Conservation (phyloP, 2,113 vertebrate genomes). For the Geococcyx californianus region DNA sequence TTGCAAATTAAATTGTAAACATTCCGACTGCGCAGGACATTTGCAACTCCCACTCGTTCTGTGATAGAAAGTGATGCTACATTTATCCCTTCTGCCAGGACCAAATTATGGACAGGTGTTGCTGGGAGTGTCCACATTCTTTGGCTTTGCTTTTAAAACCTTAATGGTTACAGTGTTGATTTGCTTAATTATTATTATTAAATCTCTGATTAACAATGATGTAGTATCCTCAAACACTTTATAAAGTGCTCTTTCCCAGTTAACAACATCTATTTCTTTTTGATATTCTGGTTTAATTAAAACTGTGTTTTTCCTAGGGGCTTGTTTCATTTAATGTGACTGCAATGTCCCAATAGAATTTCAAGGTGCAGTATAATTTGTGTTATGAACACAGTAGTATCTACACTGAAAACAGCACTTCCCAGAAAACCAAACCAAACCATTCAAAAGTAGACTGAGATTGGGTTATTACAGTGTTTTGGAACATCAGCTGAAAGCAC, state of each 20-base stretch:
- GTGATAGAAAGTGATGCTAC: neutral
- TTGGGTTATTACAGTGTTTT: neutral
- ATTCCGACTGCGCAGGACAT: neutral
- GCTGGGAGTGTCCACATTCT: neutral
- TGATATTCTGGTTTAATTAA: neutral
- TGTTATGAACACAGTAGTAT: neutral
- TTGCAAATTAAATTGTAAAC: neutral
- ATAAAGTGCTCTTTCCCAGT: neutral
- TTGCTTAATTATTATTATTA: neutral
- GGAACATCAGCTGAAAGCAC: neutral
- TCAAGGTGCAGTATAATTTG: neutral
- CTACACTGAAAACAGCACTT: neutral
- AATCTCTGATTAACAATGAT: neutral
- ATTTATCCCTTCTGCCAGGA: neutral
- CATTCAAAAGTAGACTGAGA: neutral
- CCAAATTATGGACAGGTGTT: neutral
- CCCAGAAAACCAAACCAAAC: neutral
- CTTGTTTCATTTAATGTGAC: neutral
- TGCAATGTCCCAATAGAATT: neutral
- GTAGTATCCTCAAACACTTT: neutral
- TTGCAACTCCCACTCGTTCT: neutral
- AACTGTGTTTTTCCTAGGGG: neutral
- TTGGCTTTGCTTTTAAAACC: neutral
- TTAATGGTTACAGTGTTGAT: neutral
- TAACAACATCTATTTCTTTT: neutral